Evolutionary conservation across 2,797 vertebrate species (phyloP), one percentile per base, ranked within the genome.

Genomic region (Myotis myotis): DNA sequence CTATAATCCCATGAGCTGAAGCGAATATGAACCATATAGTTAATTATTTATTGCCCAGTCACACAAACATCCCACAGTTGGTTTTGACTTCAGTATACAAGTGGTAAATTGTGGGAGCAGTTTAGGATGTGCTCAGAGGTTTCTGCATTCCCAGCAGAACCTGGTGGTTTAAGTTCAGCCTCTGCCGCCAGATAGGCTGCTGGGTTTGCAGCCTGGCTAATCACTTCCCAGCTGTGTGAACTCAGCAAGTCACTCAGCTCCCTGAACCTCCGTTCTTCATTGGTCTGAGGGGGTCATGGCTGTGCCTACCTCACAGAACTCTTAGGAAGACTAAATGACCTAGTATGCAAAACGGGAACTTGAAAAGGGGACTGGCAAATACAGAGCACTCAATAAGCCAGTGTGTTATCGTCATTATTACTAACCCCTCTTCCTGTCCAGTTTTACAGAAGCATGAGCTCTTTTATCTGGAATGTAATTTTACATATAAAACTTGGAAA

Each of bases 11-110:
- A 71, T 85, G 60, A 84, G 25, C 57, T 83, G 55, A 76, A 95
- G 80, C 66, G 86, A 94, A 95, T 87, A 66, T 74, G 72, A 95
- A 64, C 49, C 23, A 41, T 53, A 64, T 41, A 85, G 76, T 87
- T 78, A 93, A 87, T 89, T 55, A 89, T 92, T 95, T 93, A 93
- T 87, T 96, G 28, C 81, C 38, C 85, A 82, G 51, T 53, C 74
- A 30, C 57, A 88, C 78, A 92, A 89, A 90, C 38, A 85, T 84
- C 75, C 85, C 68, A 87, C n/a, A 44, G 64, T 74, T 82, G 82
- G 51, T 68, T 95, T 96, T 92, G 30, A 85, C 82, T 49, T 87
- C 25, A 87, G 49, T 47, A 57, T 47, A n/a, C 33, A 87, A 88
- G 62, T 17, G 70, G 11, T 64, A 71, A 74, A 33, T 87, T 94